These are phyloP conservation scores for Calephelis nemesis DNA, from an alignment of 1,140 invertebrate genomes.

Conservation along the genomic window DNA sequence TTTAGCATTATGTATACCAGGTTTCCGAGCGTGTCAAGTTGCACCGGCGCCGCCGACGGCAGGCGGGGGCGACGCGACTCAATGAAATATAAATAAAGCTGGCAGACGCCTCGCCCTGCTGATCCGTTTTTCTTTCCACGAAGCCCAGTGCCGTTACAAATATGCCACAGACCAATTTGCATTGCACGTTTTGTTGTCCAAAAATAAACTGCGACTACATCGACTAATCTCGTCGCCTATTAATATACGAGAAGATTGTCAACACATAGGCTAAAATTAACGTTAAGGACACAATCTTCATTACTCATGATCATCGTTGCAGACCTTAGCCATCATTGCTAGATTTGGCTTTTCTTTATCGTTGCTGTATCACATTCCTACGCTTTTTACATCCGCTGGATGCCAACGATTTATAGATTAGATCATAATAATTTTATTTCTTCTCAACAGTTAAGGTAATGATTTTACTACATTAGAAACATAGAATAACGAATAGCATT, in stretches of 20 bases:
- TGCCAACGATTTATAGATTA: too few species aligned
- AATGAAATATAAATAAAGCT: slow-evolving; percentile 61
- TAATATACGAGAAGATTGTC: not conserved
- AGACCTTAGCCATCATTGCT: too few species aligned
- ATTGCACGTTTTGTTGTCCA: slow-evolving; percentile 7
- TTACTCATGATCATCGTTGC: too few species aligned
- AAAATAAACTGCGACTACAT: not conserved
- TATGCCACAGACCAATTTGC: slow-evolving; percentile 17
- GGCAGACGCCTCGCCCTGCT: slow-evolving; percentile 50
- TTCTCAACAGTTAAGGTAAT: too few species aligned
- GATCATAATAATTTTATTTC: too few species aligned
- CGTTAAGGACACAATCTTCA: too few species aligned
- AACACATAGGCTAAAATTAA: too few species aligned
- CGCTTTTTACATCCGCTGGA: too few species aligned
- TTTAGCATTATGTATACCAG: not conserved
- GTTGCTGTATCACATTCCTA: too few species aligned
- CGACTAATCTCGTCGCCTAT: not conserved
- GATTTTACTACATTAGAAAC: too few species aligned
- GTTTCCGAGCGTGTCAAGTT: slow-evolving; percentile 35
- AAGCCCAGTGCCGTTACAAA: slow-evolving; percentile 33
- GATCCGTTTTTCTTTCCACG: slow-evolving; percentile 55
- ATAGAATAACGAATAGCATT: too few species aligned
- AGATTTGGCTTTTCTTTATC: too few species aligned
- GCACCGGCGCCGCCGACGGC: slow-evolving; percentile 31
- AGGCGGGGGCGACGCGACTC: slow-evolving; percentile 32